Conservation (phyloP, 2,888 invertebrate species). For the Calliopum simillimum region DNA sequence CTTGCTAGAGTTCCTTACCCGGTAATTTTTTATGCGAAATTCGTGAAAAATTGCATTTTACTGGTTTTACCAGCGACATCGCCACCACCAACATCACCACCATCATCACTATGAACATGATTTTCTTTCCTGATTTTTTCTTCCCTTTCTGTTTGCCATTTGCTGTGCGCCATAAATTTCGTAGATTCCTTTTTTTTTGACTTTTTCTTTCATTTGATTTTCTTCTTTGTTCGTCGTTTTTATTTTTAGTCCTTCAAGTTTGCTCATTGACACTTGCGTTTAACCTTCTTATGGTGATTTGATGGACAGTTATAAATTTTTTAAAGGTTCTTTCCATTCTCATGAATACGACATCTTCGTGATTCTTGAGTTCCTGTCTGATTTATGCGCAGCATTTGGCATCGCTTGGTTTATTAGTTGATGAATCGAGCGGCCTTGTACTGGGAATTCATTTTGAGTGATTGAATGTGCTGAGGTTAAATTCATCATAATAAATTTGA, state of each 20-base stretch:
- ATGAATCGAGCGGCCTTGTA: background rate
- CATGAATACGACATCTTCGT: background rate
- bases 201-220: background rate
- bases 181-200: no score
- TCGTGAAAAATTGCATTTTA: slow-evolving; percentile 9
- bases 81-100: no score
- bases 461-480: no score
- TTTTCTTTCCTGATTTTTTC: no score
- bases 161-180: no score
- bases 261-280: slow-evolving; percentile 61
- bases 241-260: background rate
- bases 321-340: background rate
- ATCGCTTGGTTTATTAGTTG: slow-evolving; percentile 6
- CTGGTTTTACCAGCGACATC: no score
- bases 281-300: slow-evolving; percentile 66
- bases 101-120: no score
- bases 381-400: slow-evolving; percentile 15
- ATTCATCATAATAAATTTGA: no score
- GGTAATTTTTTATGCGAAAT: background rate
- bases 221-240: background rate
- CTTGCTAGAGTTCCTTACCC: background rate
- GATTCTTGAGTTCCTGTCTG: background rate
- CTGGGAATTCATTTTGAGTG: no score
- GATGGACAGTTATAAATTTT: slow-evolving; percentile 60
- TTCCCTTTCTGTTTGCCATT: no score